Conservation (phyloP, 2,888 invertebrate species). For the Punctoribates punctum region DNA sequence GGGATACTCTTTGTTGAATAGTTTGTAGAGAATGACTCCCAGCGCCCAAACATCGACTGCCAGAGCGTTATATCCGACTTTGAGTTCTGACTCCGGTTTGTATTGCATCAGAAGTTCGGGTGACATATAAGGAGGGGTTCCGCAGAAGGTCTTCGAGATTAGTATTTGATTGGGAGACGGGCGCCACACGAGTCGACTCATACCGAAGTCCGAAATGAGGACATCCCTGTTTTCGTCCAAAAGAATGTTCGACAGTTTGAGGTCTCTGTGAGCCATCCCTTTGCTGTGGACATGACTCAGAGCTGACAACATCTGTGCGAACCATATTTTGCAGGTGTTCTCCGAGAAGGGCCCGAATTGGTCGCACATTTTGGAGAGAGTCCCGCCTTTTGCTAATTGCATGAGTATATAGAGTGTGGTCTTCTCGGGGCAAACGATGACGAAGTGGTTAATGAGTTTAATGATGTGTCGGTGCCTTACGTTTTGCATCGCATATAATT, state of each 20-base stretch:
- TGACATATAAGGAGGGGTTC: conserved; percentile 42
- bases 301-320: conserved; percentile 35
- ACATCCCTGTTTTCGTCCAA: conserved; percentile 17
- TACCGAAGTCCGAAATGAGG: conserved; percentile 39
- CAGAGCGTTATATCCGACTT: background rate
- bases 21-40: background rate
- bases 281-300: conserved; percentile 25
- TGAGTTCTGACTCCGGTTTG: too few relatives aligned
- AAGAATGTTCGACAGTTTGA: conserved; percentile 39
- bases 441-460: background rate
- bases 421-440: background rate
- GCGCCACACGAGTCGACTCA: conserved; percentile 28
- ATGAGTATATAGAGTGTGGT: conserved; percentile 23
- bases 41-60: background rate
- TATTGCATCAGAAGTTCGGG: conserved; percentile 33
- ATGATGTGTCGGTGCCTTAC: background rate
- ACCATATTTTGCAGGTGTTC: background rate
- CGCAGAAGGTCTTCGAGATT: conserved; percentile 36
- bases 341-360: conserved; percentile 12
- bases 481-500: background rate
- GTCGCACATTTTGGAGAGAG: conserved; percentile 52
- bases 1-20: background rate
- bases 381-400: conserved; percentile 6
- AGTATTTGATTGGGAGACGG: background rate
- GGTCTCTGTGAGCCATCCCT: conserved; percentile 39